These are phyloP conservation scores for Junonia oenone DNA, from an alignment of 2,888 invertebrate species.

Conservation along the genomic window DNA sequence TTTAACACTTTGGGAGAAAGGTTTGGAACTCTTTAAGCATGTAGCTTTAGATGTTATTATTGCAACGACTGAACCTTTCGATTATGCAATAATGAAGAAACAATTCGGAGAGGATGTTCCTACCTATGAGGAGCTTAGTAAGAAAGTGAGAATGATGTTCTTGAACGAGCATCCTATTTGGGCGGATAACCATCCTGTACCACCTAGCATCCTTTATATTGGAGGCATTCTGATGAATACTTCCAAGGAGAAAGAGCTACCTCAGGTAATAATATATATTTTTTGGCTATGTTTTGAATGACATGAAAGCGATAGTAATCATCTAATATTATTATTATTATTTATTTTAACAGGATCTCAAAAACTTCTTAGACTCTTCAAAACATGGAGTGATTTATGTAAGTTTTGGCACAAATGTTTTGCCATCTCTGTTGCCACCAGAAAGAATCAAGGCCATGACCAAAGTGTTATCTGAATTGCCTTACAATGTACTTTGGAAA, in stretches of 20 bases:
- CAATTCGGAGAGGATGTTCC: slow-evolving; percentile 32
- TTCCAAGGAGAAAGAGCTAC: slow-evolving; percentile 35
- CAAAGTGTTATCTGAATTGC: slow-evolving; percentile 40
- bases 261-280: slow-evolving; percentile 29
- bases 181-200: slow-evolving; percentile 41
- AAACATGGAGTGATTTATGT: slow-evolving; percentile 49
- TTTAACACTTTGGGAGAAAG: slow-evolving; percentile 37
- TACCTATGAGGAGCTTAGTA: slow-evolving; percentile 26
- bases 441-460: slow-evolving; percentile 32
- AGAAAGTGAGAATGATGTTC: slow-evolving; percentile 42
- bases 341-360: slow-evolving; percentile 41
- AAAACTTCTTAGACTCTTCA: slow-evolving; percentile 44
- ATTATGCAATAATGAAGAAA: slow-evolving; percentile 30
- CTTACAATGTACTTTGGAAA: slow-evolving; percentile 52
- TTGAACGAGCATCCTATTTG: slow-evolving; percentile 42
- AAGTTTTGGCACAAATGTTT: slow-evolving; percentile 49
- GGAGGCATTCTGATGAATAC: slow-evolving; percentile 44
- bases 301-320: slow-evolving; percentile 56
- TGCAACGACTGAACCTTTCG: slow-evolving; percentile 9
- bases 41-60: slow-evolving; percentile 3
- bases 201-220: slow-evolving; percentile 41
- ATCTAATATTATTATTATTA: slow-evolving; percentile 39
- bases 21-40: slow-evolving; percentile 21
- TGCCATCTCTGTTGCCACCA: slow-evolving; percentile 28
- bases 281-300: no score